Conservation (phyloP, 35 echinoderm and acorn worm species). For the Strongylocentrotus purpuratus region DNA sequence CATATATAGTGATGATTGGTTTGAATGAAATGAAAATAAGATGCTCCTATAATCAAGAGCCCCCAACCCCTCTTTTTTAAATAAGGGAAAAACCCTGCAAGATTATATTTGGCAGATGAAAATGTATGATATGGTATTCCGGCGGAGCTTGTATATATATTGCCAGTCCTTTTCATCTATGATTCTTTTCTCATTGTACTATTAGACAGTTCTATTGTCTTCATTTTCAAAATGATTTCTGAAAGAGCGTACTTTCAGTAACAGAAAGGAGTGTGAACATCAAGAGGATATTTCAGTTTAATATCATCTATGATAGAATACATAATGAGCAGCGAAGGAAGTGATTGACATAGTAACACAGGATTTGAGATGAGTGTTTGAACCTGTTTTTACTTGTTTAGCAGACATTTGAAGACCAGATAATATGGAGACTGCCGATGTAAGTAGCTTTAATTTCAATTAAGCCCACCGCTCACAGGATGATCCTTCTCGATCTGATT, state of each 20-base stretch:
- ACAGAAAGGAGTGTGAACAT: background rate
- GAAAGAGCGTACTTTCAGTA: background rate
- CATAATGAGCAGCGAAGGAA: no score
- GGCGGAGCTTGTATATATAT: background rate
- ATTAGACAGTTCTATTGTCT: background rate
- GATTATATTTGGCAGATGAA: background rate
- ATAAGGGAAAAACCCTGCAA: background rate
- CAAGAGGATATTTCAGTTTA: background rate
- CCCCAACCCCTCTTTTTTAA: background rate
- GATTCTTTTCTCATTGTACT: background rate
- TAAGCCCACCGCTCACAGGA: no score
- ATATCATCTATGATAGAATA: background rate
- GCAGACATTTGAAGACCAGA: background rate
- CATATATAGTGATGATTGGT: background rate
- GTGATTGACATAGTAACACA: no score
- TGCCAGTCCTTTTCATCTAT: background rate
- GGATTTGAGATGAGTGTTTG: no score
- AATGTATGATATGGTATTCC: background rate
- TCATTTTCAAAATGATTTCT: background rate
- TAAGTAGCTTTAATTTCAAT: background rate
- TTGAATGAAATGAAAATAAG: background rate
- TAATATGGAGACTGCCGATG: background rate
- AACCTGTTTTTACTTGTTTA: no score
- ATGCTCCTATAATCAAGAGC: background rate
- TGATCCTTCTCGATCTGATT: no score